Conservation (phyloP, 1,140 invertebrate genomes). For the Cardiocondyla obscurior region DNA sequence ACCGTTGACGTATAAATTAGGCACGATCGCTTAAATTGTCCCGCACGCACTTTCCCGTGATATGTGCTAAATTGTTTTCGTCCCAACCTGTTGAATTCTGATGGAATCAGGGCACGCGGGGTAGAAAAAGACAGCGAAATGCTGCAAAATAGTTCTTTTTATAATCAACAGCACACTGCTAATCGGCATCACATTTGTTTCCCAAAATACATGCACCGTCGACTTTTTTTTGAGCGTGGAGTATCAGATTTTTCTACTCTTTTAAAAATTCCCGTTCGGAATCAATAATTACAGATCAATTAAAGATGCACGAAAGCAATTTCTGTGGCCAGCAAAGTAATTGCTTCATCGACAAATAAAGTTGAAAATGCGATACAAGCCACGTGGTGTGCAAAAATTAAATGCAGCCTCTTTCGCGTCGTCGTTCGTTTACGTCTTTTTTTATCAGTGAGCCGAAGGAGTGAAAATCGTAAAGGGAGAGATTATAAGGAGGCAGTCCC, state of each 20-base stretch:
- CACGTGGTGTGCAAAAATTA: too few species aligned
- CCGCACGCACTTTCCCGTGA: constrained; percentile 31
- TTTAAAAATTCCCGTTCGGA: too few species aligned
- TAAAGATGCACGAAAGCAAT: too few species aligned
- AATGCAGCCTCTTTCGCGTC: too few species aligned
- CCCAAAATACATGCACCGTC: background rate
- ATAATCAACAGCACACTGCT: background rate
- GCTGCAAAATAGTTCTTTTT: background rate
- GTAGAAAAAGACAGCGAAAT: background rate
- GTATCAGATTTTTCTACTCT: background rate
- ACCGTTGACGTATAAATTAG: constrained; percentile 38
- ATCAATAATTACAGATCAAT: too few species aligned
- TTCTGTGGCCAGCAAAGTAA: too few species aligned
- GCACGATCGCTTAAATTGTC: constrained; percentile 43
- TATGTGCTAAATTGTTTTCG: constrained; percentile 37
- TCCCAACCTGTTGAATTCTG: constrained; percentile 52
- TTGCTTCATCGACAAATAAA: too few species aligned
- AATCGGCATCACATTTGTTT: constrained; percentile 3
- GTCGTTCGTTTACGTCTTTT: too few species aligned
- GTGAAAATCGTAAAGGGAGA: too few species aligned
- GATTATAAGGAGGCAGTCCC: too few species aligned
- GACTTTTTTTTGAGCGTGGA: background rate
- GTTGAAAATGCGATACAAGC: too few species aligned
- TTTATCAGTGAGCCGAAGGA: too few species aligned
- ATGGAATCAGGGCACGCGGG: background rate